Conservation (phyloP, 2,797 vertebrate genomes). For the Rhodeus uyekii region DNA sequence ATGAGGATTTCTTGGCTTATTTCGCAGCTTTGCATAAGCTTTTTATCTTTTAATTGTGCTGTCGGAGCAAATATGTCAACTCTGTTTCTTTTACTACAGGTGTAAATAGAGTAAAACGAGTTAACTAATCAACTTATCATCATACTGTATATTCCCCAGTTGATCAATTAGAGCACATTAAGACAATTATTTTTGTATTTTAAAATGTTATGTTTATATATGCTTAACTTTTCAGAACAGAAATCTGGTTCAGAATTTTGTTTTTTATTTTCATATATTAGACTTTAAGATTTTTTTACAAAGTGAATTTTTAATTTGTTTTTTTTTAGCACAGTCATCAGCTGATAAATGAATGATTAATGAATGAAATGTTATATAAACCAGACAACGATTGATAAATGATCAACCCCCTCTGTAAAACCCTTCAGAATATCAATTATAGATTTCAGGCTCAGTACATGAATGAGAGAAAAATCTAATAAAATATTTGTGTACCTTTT, state of each 20-base stretch:
- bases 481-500: fast-evolving
- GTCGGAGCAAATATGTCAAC: background rate
- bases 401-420: too few relatives aligned
- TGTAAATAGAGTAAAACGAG: background rate
- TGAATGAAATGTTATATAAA: background rate
- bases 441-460: background rate
- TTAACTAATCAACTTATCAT: background rate
- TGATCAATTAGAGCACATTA: background rate
- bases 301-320: background rate
- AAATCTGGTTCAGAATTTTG: background rate
- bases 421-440: background rate
- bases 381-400: background rate
- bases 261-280: background rate
- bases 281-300: background rate
- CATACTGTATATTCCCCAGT: background rate
- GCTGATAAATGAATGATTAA: too few relatives aligned
- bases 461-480: background rate
- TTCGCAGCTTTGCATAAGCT: background rate
- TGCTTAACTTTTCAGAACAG: too few relatives aligned
- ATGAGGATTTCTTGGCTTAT: background rate
- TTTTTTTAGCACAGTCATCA: too few relatives aligned
- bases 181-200: background rate
- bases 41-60: background rate
- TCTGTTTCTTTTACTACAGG: background rate
- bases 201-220: too few relatives aligned